A percentile compares a stretch with the other conserved stretches of the same genome.
Evolutionary conservation across 2,113 vertebrate genomes (phyloP).

Genomic region (Aix galericulata): DNA sequence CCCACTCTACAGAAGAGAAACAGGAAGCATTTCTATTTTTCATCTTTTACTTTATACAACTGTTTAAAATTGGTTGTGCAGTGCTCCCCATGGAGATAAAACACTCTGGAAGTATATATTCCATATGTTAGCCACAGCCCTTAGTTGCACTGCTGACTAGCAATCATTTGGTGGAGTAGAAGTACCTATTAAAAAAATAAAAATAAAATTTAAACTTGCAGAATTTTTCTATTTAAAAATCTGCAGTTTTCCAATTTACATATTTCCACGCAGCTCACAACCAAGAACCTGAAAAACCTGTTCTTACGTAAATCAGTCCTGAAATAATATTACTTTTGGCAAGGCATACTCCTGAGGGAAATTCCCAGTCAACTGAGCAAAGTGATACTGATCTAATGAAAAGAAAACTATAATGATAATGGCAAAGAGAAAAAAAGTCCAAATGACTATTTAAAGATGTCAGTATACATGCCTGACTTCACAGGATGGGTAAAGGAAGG

Average conservation of each 20-base stretch:
- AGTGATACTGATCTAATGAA: slow-evolving; percentile 30
- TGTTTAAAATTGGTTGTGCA: background rate
- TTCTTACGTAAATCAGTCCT: slow-evolving; percentile 52
- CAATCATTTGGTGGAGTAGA: background rate
- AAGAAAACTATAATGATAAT: slow-evolving; percentile 3
- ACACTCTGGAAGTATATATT: background rate
- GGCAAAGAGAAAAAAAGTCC: background rate
- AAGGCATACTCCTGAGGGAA: background rate
- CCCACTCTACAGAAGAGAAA: background rate
- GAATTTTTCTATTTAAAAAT: background rate
- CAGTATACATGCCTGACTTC: background rate
- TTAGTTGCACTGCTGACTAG: background rate
- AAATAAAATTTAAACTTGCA: background rate
- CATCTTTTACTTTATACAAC: background rate
- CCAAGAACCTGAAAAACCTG: slow-evolving; percentile 39
- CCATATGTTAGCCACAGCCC: background rate
- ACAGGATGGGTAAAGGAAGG: background rate
- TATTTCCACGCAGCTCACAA: slow-evolving; percentile 8
- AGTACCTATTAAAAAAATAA: background rate
- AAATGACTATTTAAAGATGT: background rate
- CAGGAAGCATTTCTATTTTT: background rate
- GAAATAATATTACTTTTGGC: slow-evolving; percentile 50
- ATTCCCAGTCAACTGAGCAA: slow-evolving; percentile 4
- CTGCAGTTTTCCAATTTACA: background rate
- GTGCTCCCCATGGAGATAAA: background rate